phyloP scores from a whole-genome alignment of 2,797 vertebrate species.

The Cetoscarus ocellatus region DNA sequence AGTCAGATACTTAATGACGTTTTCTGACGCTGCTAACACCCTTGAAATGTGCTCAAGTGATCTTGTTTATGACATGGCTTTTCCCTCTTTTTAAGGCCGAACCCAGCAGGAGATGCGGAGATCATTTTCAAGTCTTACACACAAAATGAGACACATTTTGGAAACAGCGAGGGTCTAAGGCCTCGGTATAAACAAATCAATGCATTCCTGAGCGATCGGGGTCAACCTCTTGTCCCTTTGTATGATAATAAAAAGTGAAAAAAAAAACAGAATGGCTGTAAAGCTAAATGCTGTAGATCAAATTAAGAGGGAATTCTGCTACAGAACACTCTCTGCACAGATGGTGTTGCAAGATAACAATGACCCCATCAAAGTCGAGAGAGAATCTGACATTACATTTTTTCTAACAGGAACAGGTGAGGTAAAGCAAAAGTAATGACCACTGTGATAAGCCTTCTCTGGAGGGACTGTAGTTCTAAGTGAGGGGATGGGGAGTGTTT shows the following conservation, averaged over 20 bases:
- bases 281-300: not conserved
- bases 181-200: conserved; percentile 61
- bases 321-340: conserved; percentile 39
- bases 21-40: conserved; percentile 59
- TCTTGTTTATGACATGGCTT: conserved; percentile 54
- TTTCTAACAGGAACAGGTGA: conserved; percentile 51
- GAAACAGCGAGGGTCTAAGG: conserved; percentile 35
- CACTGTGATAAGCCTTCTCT: conserved; percentile 65
- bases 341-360: conserved; percentile 48
- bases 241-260: conserved; percentile 28
- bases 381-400: conserved; percentile 37
- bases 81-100: conserved; percentile 55
- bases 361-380: conserved; percentile 56
- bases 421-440: conserved; percentile 62
- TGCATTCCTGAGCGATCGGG: conserved; percentile 44
- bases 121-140: conserved; percentile 52
- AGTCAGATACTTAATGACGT: conserved; percentile 65
- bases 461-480: conserved; percentile 69
- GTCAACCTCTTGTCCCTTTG: conserved; percentile 53
- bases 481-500: conserved; percentile 70
- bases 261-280: conserved; percentile 33
- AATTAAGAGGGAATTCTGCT: conserved; percentile 36
- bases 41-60: conserved; percentile 63
- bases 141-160: conserved; percentile 37
- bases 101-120: conserved; percentile 41